Evolutionary conservation across 2,113 vertebrate genomes (phyloP), one percentile per base, ranked within the genome.

Genomic region (Pachycephala philippinensis): DNA sequence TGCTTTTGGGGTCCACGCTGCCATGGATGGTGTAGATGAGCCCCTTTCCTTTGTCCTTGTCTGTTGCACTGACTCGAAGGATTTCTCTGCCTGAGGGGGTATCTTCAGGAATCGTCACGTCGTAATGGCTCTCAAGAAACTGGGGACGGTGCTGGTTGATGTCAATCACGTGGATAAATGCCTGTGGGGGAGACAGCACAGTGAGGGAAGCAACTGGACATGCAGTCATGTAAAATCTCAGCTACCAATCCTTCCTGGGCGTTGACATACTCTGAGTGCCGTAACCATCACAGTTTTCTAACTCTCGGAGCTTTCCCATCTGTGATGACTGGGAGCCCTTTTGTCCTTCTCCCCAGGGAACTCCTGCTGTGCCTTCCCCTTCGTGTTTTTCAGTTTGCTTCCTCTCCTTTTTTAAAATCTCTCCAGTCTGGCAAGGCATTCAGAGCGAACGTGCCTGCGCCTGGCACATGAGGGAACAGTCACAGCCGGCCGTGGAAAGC

Each of bases 11-110:
- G 54, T 99, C 98, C 33, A 98, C 63, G 37, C 99, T 98, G 95
- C 98, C 98, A 31, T 99, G 98, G 93, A 99, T 98, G 94, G 99
- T 99, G 77, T 98, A 99, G 92, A 99, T 98, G 86, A 99, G 98
- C 31, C 98, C 98, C 84, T 98, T 99, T 95, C 98, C 99, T 69
- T 94, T 95, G 97, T 99, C 99, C 24, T 97, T 96, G 60, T 99
- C 99, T 27, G 88, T 97, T 28, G 99, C 99, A 54, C 97, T 98
- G 93, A 99, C 97, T 85, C 83, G 98, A 68, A 99, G 97, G 87
- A 99, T 98, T 97, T 99, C 98, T 21, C 98, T 98, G 79, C 99
- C 99, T 0, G 98, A 98, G 9, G 98, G 96, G 0, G 99, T 99
- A 68, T 99, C 99, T 95, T 99, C 99, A 42, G 99, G 99, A 76